Evolutionary conservation across 2,113 vertebrate species (phyloP).

Genomic region (Struthio camelus): DNA sequence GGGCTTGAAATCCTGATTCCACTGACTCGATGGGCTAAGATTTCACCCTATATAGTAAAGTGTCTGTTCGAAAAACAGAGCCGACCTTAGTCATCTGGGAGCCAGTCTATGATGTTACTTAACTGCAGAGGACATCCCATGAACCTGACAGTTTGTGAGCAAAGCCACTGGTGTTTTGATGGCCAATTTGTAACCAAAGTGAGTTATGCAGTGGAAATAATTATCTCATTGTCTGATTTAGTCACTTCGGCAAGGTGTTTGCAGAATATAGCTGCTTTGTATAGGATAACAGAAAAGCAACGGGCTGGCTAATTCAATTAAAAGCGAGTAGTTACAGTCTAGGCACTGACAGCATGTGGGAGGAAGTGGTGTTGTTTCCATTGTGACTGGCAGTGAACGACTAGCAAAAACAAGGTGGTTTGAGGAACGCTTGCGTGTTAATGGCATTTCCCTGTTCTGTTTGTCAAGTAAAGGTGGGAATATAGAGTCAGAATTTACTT

Average conservation of each 20-base stretch:
- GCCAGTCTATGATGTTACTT: not conserved
- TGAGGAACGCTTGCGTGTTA: constrained; percentile 72
- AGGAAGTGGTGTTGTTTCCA: constrained; percentile 83
- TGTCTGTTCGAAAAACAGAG: not conserved
- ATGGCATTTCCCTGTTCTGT: constrained; percentile 80
- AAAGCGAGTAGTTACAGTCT: constrained; percentile 23
- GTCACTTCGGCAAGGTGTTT: constrained; percentile 11
- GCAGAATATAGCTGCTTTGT: not conserved
- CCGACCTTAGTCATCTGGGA: not conserved
- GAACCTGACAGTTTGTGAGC: not conserved
- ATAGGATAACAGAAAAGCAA: constrained; percentile 38
- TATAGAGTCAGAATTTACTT: constrained; percentile 67
- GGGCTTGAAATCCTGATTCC: not conserved
- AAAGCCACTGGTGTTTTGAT: not conserved
- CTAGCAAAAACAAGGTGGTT: constrained; percentile 75
- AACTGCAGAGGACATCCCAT: not conserved
- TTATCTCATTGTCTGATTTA: constrained; percentile 51
- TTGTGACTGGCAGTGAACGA: constrained; percentile 66
- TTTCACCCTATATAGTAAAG: not conserved
- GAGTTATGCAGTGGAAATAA: constrained; percentile 67
- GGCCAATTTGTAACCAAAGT: constrained; percentile 24
- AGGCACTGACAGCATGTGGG: constrained; percentile 73
- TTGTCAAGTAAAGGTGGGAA: constrained; percentile 77
- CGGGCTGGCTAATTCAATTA: constrained; percentile 55
- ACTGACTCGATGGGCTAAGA: not conserved